phyloP scores from a whole-genome alignment of 2,797 vertebrate species.

The Pygocentrus nattereri region DNA sequence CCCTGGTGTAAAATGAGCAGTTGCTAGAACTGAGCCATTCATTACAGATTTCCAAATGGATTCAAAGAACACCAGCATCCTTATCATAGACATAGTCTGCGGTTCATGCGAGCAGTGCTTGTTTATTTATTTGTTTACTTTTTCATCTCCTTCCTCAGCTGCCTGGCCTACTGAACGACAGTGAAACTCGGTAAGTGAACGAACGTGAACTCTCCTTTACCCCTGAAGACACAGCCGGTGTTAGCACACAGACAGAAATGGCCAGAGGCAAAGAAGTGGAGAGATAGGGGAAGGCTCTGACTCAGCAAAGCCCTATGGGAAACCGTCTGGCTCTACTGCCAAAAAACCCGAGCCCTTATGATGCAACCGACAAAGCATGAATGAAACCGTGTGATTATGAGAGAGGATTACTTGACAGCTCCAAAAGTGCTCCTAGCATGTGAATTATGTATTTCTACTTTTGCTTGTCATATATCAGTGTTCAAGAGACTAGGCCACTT shows the following conservation, averaged over 20 bases:
- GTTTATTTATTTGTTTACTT: slow-evolving; percentile 14
- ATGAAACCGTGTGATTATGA: slow-evolving; percentile 70
- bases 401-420: slow-evolving; percentile 44
- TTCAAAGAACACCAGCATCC: background rate
- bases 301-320: slow-evolving; percentile 69
- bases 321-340: slow-evolving; percentile 64
- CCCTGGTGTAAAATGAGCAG: slow-evolving; percentile 9
- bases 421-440: slow-evolving; percentile 27
- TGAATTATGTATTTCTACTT: slow-evolving; percentile 56
- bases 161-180: slow-evolving; percentile 67
- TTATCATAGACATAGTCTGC: background rate
- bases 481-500: slow-evolving; percentile 34
- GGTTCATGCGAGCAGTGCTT: background rate
- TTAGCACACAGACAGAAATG: slow-evolving; percentile 73
- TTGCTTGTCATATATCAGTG: slow-evolving; percentile 20
- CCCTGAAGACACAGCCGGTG: slow-evolving; percentile 68
- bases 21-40: background rate
- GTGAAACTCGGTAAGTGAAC: slow-evolving; percentile 61
- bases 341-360: slow-evolving; percentile 59
- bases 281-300: slow-evolving; percentile 64
- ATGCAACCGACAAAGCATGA: slow-evolving; percentile 67
- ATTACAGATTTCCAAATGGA: background rate
- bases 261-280: slow-evolving; percentile 70
- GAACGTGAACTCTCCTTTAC: slow-evolving; percentile 71
- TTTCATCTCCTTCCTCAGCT: slow-evolving; percentile 36